Conservation (phyloP, 2,888 invertebrate genomes). For the Hypena proboscidalis region DNA sequence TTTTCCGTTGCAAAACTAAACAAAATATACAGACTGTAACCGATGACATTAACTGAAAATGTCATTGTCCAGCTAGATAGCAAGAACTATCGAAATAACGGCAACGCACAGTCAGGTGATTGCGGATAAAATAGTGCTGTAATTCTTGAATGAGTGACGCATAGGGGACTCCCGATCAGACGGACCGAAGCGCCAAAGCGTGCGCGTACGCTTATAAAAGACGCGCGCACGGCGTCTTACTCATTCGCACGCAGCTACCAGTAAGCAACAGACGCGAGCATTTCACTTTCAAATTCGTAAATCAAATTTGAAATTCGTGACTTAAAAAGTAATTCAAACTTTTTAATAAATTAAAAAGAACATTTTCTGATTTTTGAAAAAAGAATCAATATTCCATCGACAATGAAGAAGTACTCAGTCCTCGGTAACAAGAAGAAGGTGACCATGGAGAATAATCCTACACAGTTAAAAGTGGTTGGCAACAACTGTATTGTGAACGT, state of each 20-base stretch:
- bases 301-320: too few relatives aligned
- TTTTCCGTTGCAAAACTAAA: too few relatives aligned
- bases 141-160: conserved; percentile 55
- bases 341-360: too few relatives aligned
- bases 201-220: conserved; percentile 51
- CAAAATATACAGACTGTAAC: too few relatives aligned
- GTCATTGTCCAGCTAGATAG: too few relatives aligned
- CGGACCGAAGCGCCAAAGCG: conserved; percentile 21
- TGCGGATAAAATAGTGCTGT: conserved; percentile 14
- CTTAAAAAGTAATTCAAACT: too few relatives aligned
- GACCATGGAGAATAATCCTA: conserved; percentile 73
- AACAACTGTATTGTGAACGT: conserved; percentile 74
- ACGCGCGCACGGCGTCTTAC: conserved; percentile 13
- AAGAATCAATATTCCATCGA: conserved; percentile 34
- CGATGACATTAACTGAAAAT: too few relatives aligned
- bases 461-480: conserved; percentile 72
- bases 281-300: conserved; percentile 11
- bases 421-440: conserved; percentile 82
- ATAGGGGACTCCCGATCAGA: conserved; percentile 56
- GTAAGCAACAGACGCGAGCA: conserved; percentile 19
- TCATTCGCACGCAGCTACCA: conserved; percentile 42
- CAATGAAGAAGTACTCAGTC: conserved; percentile 78
- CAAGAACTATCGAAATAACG: conserved; percentile 26
- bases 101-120: conserved; percentile 16
- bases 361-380: too few relatives aligned